Conservation (phyloP, 92 coral and sea anemone genomes). For the Micromussa lordhowensis region DNA sequence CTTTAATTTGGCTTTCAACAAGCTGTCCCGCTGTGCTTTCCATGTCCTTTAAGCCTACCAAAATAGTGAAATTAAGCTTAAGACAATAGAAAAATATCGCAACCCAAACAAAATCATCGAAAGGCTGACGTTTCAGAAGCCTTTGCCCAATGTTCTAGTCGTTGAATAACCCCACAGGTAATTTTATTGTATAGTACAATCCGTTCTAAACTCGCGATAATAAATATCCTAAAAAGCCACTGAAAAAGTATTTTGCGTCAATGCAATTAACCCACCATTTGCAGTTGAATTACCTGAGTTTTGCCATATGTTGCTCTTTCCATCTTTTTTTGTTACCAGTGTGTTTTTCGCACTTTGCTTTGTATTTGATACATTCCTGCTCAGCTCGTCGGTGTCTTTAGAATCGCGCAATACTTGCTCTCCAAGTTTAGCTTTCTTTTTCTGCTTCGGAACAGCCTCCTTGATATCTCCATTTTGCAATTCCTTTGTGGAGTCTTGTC, state of each 20-base stretch:
- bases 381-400: background rate
- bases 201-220: no score
- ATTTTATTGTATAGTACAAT: no score
- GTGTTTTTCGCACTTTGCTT: background rate
- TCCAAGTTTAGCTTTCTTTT: slow-evolving; percentile 38
- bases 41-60: background rate
- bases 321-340: background rate
- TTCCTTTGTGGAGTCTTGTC: slow-evolving; percentile 28
- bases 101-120: background rate
- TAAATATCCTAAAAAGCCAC: background rate
- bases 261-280: background rate
- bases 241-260: background rate
- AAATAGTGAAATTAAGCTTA: background rate
- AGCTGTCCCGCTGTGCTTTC: background rate
- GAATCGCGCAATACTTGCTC: background rate
- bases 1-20: background rate
- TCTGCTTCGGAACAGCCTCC: background rate
- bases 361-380: background rate
- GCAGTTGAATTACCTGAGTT: background rate
- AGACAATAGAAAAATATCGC: background rate
- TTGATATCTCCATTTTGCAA: background rate
- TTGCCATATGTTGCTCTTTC: background rate
- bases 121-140: background rate
- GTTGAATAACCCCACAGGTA: no score
- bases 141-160: no score